Percentiles rank a stretch among this genome's conserved stretches.
These are phyloP conservation scores for Catharus minimus DNA, from an alignment of 2,113 vertebrate species.

Conservation along the genomic window DNA sequence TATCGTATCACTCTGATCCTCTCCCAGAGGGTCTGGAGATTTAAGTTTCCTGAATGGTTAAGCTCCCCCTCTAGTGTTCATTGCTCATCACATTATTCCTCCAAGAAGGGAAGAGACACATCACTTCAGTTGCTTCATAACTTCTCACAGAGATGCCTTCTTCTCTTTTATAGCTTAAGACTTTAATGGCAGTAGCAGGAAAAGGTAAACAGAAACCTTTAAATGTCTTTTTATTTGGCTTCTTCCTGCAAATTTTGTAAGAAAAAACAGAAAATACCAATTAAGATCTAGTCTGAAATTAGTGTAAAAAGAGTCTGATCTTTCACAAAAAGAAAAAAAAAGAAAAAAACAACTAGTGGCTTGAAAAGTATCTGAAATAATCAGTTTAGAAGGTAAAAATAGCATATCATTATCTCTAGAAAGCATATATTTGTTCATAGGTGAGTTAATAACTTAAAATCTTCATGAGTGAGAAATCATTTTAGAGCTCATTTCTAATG, in stretches of 20 bases:
- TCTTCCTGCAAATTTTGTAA: neutral
- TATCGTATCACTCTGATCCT: slow-evolving; percentile 69
- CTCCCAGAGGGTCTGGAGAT: slow-evolving; percentile 66
- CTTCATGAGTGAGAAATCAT: neutral
- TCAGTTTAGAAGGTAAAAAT: neutral
- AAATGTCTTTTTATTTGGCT: neutral
- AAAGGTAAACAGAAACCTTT: slow-evolving; percentile 7
- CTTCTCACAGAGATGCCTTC: slow-evolving; percentile 22
- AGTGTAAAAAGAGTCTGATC: neutral
- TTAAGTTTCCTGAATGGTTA: slow-evolving; percentile 81
- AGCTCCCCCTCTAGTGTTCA: slow-evolving; percentile 99
- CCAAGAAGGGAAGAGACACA: slow-evolving; percentile 38
- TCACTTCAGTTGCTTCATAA: slow-evolving; percentile 34
- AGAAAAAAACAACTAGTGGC: neutral
- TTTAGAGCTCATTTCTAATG: neutral
- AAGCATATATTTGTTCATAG: neutral
- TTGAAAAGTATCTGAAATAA: neutral
- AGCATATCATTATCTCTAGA: neutral
- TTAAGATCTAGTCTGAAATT: neutral
- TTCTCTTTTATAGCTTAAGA: neutral
- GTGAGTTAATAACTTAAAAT: neutral
- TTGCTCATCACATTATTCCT: slow-evolving; percentile 77
- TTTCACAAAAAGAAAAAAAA: neutral
- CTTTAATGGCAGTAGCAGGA: neutral
- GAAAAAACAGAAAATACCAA: neutral